Base-by-base conservation (phyloP, 2,888 invertebrate genomes). In the Pycnomerus fuliginosus region DNA sequence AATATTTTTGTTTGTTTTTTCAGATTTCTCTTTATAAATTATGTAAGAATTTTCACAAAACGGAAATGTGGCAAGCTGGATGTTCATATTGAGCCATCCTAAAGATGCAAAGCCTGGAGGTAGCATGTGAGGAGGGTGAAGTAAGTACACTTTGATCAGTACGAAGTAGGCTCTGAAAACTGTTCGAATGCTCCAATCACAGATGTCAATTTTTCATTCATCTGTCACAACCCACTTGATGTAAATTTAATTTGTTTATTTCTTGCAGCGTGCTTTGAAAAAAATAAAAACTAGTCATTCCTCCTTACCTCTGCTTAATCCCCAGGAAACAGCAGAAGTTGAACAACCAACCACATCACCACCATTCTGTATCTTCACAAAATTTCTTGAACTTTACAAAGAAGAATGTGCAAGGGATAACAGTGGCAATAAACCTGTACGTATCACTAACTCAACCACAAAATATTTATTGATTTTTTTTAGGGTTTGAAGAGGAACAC, bases 61-160 rank as follows among this genome's bases (percentile, higher is more conserved):
- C 52, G 52, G 53, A 60, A 56, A 62, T 70, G 65, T 65, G 64
- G 64, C 61, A 65, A 64, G 63, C 71, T 74, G 72, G 69, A 73
- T 74, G 74, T 69, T 71, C 67, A 68, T 69, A 67, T 55, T 56
- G 57, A 65, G 65, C 60, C 60, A 52, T 62, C 60, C 61, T 64
- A 79, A 80, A 75, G 73, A 80, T 80, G 80, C 80, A 80, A 79
- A 80, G 79, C 75, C 75, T 79, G 77, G 79, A 79, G 74, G 78
- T 78, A 73, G 77, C 78, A 77, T 78, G 78, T 75, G 78, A 80
- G 75, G 80, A 80, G 77, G 79, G 78, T 75, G 80, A 80, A 74
- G 80, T 80, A 71, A 76, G 78, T 74, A 57, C 56, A 46, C 38
- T 38, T 44, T n/a, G n/a, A n/a, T n/a, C n/a, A n/a, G n/a, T n/a